Evolutionary conservation across 2,113 vertebrate genomes (phyloP).

Genomic region (Orientallactaga bullata): DNA sequence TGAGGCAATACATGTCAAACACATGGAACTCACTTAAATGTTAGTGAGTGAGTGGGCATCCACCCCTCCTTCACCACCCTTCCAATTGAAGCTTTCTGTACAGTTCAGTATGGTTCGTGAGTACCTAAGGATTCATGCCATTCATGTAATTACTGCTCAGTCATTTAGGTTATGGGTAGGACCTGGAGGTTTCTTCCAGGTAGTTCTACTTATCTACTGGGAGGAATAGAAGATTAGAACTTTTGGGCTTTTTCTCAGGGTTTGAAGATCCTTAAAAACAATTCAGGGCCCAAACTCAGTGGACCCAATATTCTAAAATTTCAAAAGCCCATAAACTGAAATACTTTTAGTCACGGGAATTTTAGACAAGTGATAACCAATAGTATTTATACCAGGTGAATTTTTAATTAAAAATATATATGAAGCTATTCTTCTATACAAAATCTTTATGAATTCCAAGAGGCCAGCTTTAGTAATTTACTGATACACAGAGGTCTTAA

Average conservation of each 20-base stretch:
- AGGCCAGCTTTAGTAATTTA: background rate
- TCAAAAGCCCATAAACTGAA: background rate
- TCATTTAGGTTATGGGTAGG: background rate
- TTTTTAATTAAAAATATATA: slow-evolving; percentile 48
- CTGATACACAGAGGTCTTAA: background rate
- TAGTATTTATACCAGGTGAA: background rate
- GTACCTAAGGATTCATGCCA: background rate
- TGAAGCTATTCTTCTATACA: background rate
- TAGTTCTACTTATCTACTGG: background rate
- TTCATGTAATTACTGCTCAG: background rate
- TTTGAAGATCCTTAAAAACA: slow-evolving; percentile 9
- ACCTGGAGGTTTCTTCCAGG: slow-evolving; percentile 10
- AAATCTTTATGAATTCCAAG: background rate
- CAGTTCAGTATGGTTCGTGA: background rate
- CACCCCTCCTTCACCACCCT: background rate
- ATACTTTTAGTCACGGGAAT: background rate
- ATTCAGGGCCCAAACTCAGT: background rate
- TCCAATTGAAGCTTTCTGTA: background rate
- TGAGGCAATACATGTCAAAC: background rate
- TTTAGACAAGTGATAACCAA: background rate
- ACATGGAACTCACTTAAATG: background rate
- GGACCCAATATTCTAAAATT: background rate
- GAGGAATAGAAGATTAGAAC: background rate
- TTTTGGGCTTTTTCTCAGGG: slow-evolving; percentile 3
- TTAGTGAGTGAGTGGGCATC: background rate